Evolutionary conservation across 2,888 invertebrate genomes (phyloP), one percentile per base, ranked within the genome.

Genomic region (Fissipunctia ypsillon): DNA sequence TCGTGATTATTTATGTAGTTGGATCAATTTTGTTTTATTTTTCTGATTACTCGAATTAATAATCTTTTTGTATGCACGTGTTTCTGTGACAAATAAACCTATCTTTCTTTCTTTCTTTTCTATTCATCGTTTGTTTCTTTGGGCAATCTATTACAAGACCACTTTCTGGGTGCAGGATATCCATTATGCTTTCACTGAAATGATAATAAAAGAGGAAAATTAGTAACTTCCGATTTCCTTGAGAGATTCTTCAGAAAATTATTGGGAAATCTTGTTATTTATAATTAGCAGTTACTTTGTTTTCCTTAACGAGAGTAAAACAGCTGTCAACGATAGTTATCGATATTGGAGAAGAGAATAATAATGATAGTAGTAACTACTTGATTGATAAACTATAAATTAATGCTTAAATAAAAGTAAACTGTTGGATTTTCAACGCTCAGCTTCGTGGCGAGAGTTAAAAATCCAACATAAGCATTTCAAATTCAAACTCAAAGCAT

Each of bases 151-250:
- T 16, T 60, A 19, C 48, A n/a, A 28, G 5, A 28, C 3, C 3
- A 9, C n/a, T 64, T 50, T 73, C 14, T 35, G 50, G 48, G 64
- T 64, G 6, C 65, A 73, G 74, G 74, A 0, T 38, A 38, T 4
- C 19, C 9, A 38, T 59, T 9, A 69, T 0, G 35, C 74, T 73
- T 75, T 75, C 74, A 31, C 65, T 65, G 74, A 65, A 73, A 45
- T 14, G 0, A 73, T 75, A 38, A 59, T 19, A 16, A 50, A 28
- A 48, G n/a, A 56, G 25, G 54, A 56, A 57, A 48, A 72, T 61
- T 41, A 1, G 14, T 56, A 52, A 59, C 65, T 65, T 60, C 52
- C 65, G 59, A 73, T 73, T 63, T 22, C 63, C 57, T 50, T 73
- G 41, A 48, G 48, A 3, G 12, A 22, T 66, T 61, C 41, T 63